Base-by-base conservation (phyloP, 1,140 invertebrate species). In the Ips nitidus region DNA sequence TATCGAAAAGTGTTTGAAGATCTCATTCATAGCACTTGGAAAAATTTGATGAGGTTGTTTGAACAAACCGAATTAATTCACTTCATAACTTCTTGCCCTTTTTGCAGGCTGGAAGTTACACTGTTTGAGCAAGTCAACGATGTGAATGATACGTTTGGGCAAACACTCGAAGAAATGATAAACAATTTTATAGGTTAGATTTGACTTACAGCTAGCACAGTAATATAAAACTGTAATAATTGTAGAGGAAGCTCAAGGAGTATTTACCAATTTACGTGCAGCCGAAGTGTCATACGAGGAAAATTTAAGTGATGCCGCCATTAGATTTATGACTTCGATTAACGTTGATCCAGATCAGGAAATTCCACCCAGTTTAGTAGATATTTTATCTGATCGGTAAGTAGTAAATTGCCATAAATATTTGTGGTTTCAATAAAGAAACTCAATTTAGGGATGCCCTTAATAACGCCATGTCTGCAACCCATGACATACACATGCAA, bases 41-140 rank as follows among this genome's bases (percentile, higher is more conserved):
- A 75, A 64, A 63, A 71, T 3, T 43, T 75, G 38, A 75, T 75
- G 74, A 69, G 58, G 66, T 69, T 5, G 37, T 47, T 4, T 47
- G n/a, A n/a, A 47, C 4, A 47, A 55, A 55, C 42, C 7, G 37
- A 41, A 66, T 43, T 47, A 47, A 47, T 5, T 47, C 4, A 47
- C n/a, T 47, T 47, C 45, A n/a, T 5, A 47, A 47, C 4, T 22
- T 22, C 0, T 0, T 22, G 22, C 22, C 22, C 22, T 22, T 22
- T n/a, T 57, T 62, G 43, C 39, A 69, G 67, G 2, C 83, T 88
- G n/a, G 93, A 95, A 80, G 82, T 94, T 69, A 85, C 87, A 69
- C 75, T 96, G 1, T 91, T 90, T 75, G 92, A 95, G 77, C 91
- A 92, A 76, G 85, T 94, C 57, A 89, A 93, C 84, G 91, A 93